Evolutionary conservation across 92 coral and sea anemone species (phyloP).

Genomic region (Actinostola sp.): DNA sequence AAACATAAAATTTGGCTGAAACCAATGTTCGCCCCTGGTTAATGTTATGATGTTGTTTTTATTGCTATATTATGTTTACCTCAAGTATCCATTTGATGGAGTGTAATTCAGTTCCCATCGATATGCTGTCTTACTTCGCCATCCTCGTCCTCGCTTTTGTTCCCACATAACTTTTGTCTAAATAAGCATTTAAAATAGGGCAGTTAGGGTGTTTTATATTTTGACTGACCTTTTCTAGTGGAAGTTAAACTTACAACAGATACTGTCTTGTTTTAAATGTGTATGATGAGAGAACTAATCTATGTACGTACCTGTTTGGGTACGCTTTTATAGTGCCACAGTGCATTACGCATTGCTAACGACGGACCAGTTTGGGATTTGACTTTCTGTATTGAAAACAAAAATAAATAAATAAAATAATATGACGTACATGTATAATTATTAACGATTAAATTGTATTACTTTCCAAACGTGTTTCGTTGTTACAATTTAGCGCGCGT

Average conservation of each 20-base stretch:
- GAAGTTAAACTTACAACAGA: too few species aligned
- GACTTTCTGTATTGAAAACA: slow-evolving; percentile 58
- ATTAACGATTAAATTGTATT: not conserved
- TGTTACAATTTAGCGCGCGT: too few species aligned
- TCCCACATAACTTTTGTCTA: slow-evolving; percentile 87
- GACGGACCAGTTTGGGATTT: slow-evolving; percentile 81
- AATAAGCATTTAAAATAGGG: not conserved
- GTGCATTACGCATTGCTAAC: slow-evolving; percentile 66
- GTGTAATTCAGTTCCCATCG: slow-evolving; percentile 74
- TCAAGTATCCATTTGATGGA: slow-evolving; percentile 70
- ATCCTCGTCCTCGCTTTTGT: slow-evolving; percentile 55
- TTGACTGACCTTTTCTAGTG: too few species aligned
- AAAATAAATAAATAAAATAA: not conserved
- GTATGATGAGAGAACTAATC: too few species aligned
- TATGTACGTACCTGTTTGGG: not conserved
- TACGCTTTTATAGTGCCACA: slow-evolving; percentile 71
- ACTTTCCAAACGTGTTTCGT: too few species aligned
- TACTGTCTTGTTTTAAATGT: not conserved
- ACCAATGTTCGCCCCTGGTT: too few species aligned
- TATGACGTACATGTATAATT: not conserved
- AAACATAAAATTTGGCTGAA: too few species aligned
- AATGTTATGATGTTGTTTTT: too few species aligned
- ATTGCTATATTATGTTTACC: slow-evolving; percentile 46
- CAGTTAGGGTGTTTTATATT: too few species aligned
- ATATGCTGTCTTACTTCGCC: slow-evolving; percentile 73